These are phyloP conservation scores for Cynopterus brachyotis DNA, from an alignment of 2,113 vertebrate species.

Conservation along the genomic window DNA sequence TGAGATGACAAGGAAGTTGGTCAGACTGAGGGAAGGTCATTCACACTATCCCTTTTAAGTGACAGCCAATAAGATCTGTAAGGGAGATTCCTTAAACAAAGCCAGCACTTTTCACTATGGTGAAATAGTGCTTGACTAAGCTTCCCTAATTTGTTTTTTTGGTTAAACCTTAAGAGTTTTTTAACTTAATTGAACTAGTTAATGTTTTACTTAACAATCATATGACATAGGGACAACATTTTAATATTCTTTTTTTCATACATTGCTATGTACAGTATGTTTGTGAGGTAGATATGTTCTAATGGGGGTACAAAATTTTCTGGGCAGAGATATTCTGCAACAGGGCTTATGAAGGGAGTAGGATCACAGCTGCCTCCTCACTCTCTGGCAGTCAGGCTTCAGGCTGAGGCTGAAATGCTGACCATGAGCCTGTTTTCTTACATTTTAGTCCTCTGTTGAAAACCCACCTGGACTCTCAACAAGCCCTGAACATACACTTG, in stretches of 20 bases:
- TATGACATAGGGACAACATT: not conserved
- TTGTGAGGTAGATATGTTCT: not conserved
- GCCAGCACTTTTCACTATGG: not conserved
- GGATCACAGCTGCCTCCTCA: not conserved
- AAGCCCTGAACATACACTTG: not conserved
- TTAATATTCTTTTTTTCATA: not conserved
- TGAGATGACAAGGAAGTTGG: conserved; percentile 61
- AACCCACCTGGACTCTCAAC: not conserved
- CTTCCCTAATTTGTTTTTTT: not conserved
- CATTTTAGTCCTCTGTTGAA: not conserved
- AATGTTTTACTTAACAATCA: not conserved
- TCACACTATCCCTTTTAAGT: conserved; percentile 34
- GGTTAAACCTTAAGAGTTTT: not conserved
- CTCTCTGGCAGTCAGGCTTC: not conserved
- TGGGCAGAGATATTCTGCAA: not conserved
- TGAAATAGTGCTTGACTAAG: not conserved
- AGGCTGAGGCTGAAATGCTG: not conserved
- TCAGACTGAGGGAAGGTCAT: conserved; percentile 39
- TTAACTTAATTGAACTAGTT: not conserved
- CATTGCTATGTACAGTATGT: not conserved
- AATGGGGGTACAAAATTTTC: not conserved
- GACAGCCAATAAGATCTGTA: conserved; percentile 39
- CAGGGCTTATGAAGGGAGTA: not conserved
- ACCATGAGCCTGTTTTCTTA: not conserved
- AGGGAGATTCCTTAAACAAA: not conserved